These are phyloP conservation scores for Anhinga rufa DNA, from an alignment of 2,113 vertebrate species.

Conservation along the genomic window DNA sequence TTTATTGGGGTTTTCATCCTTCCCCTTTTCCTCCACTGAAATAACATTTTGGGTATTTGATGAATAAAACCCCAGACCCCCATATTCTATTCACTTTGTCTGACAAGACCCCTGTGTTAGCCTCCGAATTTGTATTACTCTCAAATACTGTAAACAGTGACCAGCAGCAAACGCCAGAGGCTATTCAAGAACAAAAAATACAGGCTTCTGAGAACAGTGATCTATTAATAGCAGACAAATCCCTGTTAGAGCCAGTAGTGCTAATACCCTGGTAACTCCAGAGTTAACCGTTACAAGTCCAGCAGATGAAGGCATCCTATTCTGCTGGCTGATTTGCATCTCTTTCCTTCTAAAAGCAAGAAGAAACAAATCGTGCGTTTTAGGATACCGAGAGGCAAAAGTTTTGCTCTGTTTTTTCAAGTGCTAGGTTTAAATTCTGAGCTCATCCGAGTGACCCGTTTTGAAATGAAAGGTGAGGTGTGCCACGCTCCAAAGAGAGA, in stretches of 20 bases:
- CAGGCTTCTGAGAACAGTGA: conserved; percentile 34
- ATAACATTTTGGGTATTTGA: background rate
- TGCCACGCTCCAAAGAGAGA: background rate
- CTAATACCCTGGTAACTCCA: conserved; percentile 50
- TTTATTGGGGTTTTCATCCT: background rate
- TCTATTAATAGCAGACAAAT: conserved; percentile 76
- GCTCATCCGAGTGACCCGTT: background rate
- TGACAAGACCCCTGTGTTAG: background rate
- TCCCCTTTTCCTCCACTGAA: background rate
- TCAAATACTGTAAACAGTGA: conserved; percentile 46
- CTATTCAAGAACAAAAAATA: conserved; percentile 34
- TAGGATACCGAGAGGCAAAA: background rate
- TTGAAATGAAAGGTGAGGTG: background rate
- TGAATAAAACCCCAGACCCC: background rate
- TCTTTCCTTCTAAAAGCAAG: background rate
- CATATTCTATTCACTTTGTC: background rate
- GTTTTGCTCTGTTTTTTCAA: background rate
- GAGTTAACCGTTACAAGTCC: conserved; percentile 57
- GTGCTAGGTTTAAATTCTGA: background rate
- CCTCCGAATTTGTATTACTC: background rate
- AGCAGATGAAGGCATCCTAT: background rate
- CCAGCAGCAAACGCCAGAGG: conserved; percentile 30
- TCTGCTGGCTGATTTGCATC: background rate
- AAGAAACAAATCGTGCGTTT: background rate
- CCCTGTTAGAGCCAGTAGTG: conserved; percentile 47